Conservation (phyloP, 2,888 invertebrate genomes). For the Xylocampa areola region DNA sequence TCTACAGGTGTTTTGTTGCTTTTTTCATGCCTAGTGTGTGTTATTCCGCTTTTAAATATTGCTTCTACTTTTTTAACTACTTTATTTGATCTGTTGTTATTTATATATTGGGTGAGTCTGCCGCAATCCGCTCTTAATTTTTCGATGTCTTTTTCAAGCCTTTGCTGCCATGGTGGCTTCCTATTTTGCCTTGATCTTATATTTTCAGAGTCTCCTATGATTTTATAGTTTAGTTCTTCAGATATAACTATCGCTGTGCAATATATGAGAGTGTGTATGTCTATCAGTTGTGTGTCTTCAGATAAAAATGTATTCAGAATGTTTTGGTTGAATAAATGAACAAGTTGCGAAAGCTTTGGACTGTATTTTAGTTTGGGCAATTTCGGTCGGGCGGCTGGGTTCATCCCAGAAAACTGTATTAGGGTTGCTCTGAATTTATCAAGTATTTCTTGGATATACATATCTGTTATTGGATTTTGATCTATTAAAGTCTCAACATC, state of each 20-base stretch:
- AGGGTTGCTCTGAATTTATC: too few species aligned
- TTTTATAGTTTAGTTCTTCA: constrained; percentile 2
- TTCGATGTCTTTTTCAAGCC: constrained; percentile 13
- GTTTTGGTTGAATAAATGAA: too few species aligned
- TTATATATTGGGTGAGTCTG: too few species aligned
- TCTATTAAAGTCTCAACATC: too few species aligned
- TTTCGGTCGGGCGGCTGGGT: constrained; percentile 9
- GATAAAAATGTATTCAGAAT: too few species aligned
- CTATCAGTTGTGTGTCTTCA: constrained; percentile 5
- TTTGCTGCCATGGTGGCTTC: constrained; percentile 11
- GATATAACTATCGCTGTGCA: constrained; percentile 10
- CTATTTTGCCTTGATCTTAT: neutral
- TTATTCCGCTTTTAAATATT: constrained; percentile 4
- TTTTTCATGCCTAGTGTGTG: constrained; percentile 12
- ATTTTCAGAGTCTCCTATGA: neutral
- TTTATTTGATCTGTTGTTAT: too few species aligned
- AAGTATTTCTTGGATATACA: too few species aligned
- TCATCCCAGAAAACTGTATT: constrained; percentile 4
- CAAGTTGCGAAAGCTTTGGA: too few species aligned
- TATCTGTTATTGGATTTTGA: too few species aligned
- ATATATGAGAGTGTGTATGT: constrained; percentile 13
- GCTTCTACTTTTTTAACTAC: too few species aligned
- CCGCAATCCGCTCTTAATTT: constrained; percentile 2
- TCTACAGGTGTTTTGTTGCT: constrained; percentile 11
- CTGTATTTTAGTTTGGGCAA: constrained; percentile 10